Conservation (phyloP, 2,888 invertebrate species). For the Cinara cedri region DNA sequence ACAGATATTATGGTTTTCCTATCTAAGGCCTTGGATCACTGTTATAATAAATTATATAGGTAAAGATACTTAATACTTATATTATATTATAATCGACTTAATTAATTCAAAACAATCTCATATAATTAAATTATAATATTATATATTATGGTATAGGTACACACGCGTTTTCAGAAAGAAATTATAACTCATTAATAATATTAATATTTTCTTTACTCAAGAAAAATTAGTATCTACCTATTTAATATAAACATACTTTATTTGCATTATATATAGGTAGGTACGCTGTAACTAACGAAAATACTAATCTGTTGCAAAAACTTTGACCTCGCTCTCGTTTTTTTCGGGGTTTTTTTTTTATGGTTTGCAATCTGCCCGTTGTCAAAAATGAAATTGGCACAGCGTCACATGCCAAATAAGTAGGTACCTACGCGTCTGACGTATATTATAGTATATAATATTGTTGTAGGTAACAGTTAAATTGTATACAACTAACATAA, state of each 20-base stretch:
- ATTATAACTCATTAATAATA: too few relatives aligned
- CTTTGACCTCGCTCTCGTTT: slow-evolving; percentile 39
- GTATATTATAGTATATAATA: background rate
- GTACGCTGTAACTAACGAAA: slow-evolving; percentile 8
- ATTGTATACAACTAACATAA: background rate
- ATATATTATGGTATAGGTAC: background rate
- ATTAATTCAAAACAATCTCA: background rate
- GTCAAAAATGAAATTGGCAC: slow-evolving; percentile 52
- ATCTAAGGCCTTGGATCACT: slow-evolving; percentile 15
- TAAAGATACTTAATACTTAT: too few relatives aligned
- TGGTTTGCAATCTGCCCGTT: slow-evolving; percentile 27
- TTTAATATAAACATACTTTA: background rate
- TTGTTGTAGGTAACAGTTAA: slow-evolving; percentile 26
- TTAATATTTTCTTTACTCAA: background rate
- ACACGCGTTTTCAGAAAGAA: background rate
- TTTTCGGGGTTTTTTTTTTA: slow-evolving; percentile 12
- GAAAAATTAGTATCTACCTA: background rate
- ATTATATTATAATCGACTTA: too few relatives aligned
- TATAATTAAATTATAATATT: background rate
- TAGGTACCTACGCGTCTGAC: background rate
- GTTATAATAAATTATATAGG: too few relatives aligned
- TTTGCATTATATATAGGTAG: background rate
- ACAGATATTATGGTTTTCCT: slow-evolving; percentile 12
- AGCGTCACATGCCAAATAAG: slow-evolving; percentile 16
- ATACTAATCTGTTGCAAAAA: slow-evolving; percentile 36